Base-by-base conservation (phyloP, 1,140 invertebrate species). In the Danaus plexippus region DNA sequence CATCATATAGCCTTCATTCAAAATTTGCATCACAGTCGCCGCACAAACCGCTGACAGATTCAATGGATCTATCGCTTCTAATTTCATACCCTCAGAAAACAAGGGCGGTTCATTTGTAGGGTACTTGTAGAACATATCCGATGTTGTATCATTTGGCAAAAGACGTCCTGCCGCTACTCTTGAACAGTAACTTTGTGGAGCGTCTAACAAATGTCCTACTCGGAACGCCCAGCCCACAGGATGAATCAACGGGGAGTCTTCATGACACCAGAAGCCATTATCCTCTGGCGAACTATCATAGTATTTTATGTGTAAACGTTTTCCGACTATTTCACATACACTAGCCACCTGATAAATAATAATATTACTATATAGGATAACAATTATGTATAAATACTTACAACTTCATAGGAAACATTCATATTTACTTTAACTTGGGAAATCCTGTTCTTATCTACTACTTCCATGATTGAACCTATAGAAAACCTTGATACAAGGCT, bases 51-150 rank as follows among this genome's bases (percentile, higher is more conserved):
- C 92, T 1, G 96, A 96, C 9, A 98, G 87, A 86, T 99, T 98
- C 0, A 98, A 87, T 0, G 97, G 97, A 89, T 99, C 97, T 48
- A 99, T 96, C 0, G 97, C 97, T 89, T 98, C 97, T 18, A 99
- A 84, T 80, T 98, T 98, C 96, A 98, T 98, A 44, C 96, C 97
- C 67, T 94, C 92, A 18, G 91, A 85, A 73, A 98, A 97, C 4
- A 90, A 47, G 8, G 80, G 79, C 2, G 78, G 77, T 53, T 84
- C 81, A 61, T 77, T 75, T 6, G 59, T 72, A 7, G 79, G 77
- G 45, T 79, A 85, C 44, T 82, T 78, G 41, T 79, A 72, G 54
- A 86, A 85, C 80, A 83, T 79, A 6, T 86, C 81, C 93, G 88
- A 59, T 92, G 92, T 68, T 91, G 92, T 43, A 91, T 94, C 13